Percentiles rank a stretch among this genome's conserved stretches.
These are phyloP conservation scores for Neolamprologus ventralis DNA, from an alignment of 2,113 vertebrate species.

Conservation along the genomic window DNA sequence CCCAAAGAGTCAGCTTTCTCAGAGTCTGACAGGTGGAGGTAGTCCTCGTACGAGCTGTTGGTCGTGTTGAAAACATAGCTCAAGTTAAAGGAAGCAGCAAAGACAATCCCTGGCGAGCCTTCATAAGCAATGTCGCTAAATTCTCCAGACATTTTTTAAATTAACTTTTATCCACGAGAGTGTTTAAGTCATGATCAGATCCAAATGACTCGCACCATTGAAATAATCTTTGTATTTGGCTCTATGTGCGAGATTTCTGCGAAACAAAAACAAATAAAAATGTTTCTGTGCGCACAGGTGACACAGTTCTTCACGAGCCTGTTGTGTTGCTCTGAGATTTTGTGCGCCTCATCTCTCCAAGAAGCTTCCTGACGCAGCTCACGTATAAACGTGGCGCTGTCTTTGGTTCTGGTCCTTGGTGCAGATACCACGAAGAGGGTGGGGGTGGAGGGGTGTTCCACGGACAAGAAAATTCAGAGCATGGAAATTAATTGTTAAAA, in stretches of 20 bases:
- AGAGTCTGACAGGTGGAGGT: conserved; percentile 40
- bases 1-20: conserved; percentile 61
- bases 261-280: neutral
- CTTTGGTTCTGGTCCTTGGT: conserved; percentile 10
- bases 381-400: conserved; percentile 9
- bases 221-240: neutral
- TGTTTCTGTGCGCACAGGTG: neutral
- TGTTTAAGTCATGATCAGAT: neutral
- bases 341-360: neutral
- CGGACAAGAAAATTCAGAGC: neutral
- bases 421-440: neutral
- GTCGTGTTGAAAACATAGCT: conserved; percentile 62
- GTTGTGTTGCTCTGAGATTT: neutral
- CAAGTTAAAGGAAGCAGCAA: conserved; percentile 29
- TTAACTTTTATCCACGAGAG: neutral
- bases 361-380: conserved; percentile 4
- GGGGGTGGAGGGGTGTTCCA: neutral
- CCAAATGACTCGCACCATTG: neutral
- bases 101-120: conserved; percentile 22
- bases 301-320: neutral
- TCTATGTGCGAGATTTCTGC: neutral
- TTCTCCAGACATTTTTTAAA: conserved; percentile 50
- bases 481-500: neutral
- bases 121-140: neutral
- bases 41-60: conserved; percentile 66